phyloP scores from a whole-genome alignment of 2,113 vertebrate genomes.

The Cavia aperea region DNA sequence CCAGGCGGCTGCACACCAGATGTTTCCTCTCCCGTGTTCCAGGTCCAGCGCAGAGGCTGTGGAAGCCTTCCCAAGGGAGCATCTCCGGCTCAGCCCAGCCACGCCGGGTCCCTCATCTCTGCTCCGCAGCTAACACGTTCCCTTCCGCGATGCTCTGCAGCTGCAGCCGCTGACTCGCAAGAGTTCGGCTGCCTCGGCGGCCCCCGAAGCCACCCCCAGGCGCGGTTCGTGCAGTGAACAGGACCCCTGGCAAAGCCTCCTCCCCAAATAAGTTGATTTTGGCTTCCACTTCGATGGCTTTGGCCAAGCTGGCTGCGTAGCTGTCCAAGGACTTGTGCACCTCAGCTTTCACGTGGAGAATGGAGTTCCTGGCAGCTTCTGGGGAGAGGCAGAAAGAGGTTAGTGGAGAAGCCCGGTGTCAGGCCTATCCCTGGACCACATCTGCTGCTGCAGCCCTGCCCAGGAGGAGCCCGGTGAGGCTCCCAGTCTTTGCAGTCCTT shows the following conservation, averaged over 20 bases:
- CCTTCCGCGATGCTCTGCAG: conserved; percentile 97
- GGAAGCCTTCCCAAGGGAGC: neutral
- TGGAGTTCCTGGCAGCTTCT: conserved; percentile 76
- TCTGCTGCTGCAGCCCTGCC: neutral
- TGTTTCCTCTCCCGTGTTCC: neutral
- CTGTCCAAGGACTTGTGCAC: conserved; percentile 89
- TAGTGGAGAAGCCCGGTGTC: neutral
- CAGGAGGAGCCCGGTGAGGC: fast-evolving
- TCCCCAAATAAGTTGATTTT: conserved; percentile 93
- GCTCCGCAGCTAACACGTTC: conserved; percentile 74
- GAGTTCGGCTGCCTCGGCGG: conserved; percentile 78
- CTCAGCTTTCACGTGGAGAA: conserved; percentile 87
- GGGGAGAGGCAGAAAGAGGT: neutral
- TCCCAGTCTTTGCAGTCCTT: neutral
- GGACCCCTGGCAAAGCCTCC: conserved; percentile 74
- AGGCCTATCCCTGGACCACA: fast-evolving
- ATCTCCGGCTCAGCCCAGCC: neutral
- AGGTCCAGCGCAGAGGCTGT: neutral
- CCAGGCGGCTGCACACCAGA: neutral
- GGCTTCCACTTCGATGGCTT: conserved; percentile 91
- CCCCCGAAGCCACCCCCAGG: conserved; percentile 61
- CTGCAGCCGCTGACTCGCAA: conserved; percentile 84
- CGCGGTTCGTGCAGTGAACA: conserved; percentile 70
- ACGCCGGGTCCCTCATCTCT: conserved; percentile 23
- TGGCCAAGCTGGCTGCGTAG: conserved; percentile 90